Percentiles rank a stretch among this genome's conserved stretches.
Evolutionary conservation across 2,113 vertebrate genomes (phyloP).

Genomic region (Pollachius pollachius): DNA sequence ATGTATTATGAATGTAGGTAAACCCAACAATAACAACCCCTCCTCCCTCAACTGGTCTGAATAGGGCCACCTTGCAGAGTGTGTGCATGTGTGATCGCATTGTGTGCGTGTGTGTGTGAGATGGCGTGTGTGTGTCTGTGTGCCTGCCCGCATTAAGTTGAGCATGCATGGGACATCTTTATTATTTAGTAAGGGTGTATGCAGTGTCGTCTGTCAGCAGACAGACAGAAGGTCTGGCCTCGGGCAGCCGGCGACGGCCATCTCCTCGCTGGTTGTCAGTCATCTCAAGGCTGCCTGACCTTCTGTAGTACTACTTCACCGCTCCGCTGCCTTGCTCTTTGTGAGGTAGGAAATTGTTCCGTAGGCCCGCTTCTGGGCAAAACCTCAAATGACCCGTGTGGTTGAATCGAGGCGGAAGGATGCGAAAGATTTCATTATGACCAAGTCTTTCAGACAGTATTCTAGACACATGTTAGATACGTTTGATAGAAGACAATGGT

Average conservation of each 20-base stretch:
- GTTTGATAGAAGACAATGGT: too few relatives aligned
- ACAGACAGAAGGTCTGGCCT: slow-evolving; percentile 30
- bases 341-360: too few relatives aligned
- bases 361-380: too few relatives aligned
- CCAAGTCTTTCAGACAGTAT: too few relatives aligned
- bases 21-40: slow-evolving; percentile 2
- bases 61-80: background rate
- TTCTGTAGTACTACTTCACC: too few relatives aligned
- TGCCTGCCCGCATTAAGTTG: background rate
- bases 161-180: slow-evolving; percentile 42
- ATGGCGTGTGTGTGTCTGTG: background rate
- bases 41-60: slow-evolving; percentile 26
- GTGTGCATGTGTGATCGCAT: slow-evolving; percentile 1
- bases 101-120: slow-evolving; percentile 2
- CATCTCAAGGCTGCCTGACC: background rate
- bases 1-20: too few relatives aligned
- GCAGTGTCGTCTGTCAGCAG: slow-evolving; percentile 53
- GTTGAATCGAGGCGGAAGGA: too few relatives aligned
- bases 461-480: too few relatives aligned
- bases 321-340: too few relatives aligned
- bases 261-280: background rate
- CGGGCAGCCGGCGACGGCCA: background rate
- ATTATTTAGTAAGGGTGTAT: slow-evolving; percentile 68
- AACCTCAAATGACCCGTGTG: too few relatives aligned
- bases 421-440: too few relatives aligned